Base-by-base conservation (phyloP, 2,888 invertebrate genomes). In the Brenthis ino region DNA sequence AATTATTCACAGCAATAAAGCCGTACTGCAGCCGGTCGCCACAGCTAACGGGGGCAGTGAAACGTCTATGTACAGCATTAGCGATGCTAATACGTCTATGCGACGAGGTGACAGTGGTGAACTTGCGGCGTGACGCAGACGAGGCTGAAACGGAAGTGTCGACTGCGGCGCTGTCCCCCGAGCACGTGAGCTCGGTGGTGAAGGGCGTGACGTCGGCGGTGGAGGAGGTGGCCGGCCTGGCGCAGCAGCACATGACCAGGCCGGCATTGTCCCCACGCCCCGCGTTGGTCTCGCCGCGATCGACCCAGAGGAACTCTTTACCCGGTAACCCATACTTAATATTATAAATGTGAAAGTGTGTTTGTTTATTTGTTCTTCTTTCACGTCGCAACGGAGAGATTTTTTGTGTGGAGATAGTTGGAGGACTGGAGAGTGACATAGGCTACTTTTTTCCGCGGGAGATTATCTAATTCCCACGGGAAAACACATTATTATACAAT, bases 1-100 rank as follows among this genome's bases (percentile, higher is more conserved):
- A 20, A 43, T 43, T 6, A 6, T 43, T 63, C 89, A 33, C 88
- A 94, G 93, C 91, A 79, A 93, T 93, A 82, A 92, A 93, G 77
- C 93, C 93, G 24, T 93, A 92, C 80, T 92, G 92, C 81, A 80
- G 85, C 69, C 83, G 92, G 64, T 96, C 96, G 77, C 95, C 96
- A 67, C 94, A 94, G 57, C 89, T 97, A 77, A 94, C 94, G 80
- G 96, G 96, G 66, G 97, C 97, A 14, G 97, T 97, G 65, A 97
- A 96, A 85, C 96, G 97, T 82, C 96, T 98, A 68, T 98, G 98
- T 82, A 95, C 96, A 77, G 96, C 97, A 74, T 93, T 98, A 73
- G 98, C 97, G 4, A 96, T 96, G 89, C 94, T 98, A 76, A 96
- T 98, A 78, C 96, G 97, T 79, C 94, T 98, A 75, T 98, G 98